These are phyloP conservation scores for Rhinichthys osculus DNA, from an alignment of 2,797 vertebrate genomes.

Conservation along the genomic window DNA sequence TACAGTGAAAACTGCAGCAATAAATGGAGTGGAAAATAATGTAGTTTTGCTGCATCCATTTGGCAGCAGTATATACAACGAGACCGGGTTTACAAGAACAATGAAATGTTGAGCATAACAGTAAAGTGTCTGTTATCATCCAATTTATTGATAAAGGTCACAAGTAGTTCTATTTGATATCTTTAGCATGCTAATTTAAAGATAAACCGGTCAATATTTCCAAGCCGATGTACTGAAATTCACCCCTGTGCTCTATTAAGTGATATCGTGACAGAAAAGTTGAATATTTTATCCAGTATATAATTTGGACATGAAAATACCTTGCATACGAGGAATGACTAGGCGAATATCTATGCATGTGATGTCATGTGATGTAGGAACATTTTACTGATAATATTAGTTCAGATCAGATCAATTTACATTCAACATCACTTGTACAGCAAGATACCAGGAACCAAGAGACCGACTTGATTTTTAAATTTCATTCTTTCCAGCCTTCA, in stretches of 20 bases:
- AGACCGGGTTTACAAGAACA: conserved; percentile 59
- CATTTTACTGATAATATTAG: not conserved
- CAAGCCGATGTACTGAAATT: not conserved
- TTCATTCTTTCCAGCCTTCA: not conserved
- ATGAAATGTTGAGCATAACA: not conserved
- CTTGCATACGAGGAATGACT: not conserved
- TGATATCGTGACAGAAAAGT: not conserved
- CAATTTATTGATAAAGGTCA: not conserved
- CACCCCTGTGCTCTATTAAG: not conserved
- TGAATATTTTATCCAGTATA: not conserved
- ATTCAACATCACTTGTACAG: not conserved
- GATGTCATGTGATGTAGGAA: not conserved
- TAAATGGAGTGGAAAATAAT: conserved; percentile 62
- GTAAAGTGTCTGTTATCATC: not conserved
- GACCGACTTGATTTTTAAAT: not conserved
- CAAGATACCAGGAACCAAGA: not conserved
- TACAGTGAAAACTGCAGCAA: conserved; percentile 56
- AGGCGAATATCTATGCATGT: not conserved
- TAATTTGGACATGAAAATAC: not conserved
- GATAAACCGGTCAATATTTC: too few species aligned
- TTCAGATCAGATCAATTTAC: not conserved
- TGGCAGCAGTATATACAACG: conserved; percentile 59
- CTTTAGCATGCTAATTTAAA: conserved; percentile 29
- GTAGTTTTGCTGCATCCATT: conserved; percentile 66
- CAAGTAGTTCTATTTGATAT: not conserved